A percentile compares a stretch with the other conserved stretches of the same genome.
These are phyloP conservation scores for Myiozetetes cayanensis DNA, from an alignment of 2,113 vertebrate species.

Conservation along the genomic window DNA sequence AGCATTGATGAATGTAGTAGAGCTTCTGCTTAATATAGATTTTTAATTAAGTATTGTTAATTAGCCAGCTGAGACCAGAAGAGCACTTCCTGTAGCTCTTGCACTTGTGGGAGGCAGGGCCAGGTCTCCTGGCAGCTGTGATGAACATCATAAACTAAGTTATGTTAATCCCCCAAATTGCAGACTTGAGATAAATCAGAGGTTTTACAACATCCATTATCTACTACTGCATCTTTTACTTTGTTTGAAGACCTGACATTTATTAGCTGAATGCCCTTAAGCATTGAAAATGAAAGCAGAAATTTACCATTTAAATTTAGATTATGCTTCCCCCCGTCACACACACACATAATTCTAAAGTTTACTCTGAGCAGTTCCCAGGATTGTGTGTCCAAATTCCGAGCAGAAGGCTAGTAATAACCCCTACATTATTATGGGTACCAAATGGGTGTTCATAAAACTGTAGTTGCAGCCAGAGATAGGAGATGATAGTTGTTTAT, in stretches of 20 bases:
- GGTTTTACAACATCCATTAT: slow-evolving; percentile 27
- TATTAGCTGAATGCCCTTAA: slow-evolving; percentile 9
- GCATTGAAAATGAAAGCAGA: slow-evolving; percentile 30
- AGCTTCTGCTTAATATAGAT: not conserved
- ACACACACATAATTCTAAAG: not conserved
- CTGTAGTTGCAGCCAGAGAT: not conserved
- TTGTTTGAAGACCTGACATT: slow-evolving; percentile 9
- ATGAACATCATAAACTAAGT: slow-evolving; percentile 7
- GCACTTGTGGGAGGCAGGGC: not conserved
- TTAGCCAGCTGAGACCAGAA: not conserved
- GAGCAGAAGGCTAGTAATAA: slow-evolving; percentile 47
- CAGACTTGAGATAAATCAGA: slow-evolving; percentile 26
- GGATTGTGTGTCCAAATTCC: slow-evolving; percentile 17
- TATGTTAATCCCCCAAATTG: not conserved
- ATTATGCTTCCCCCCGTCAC: not conserved
- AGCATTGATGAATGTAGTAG: not conserved
- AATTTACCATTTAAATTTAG: slow-evolving; percentile 50
- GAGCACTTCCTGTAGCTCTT: not conserved
- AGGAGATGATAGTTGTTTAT: not conserved
- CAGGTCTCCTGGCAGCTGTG: not conserved
- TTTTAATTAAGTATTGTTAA: not conserved
- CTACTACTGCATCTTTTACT: not conserved
- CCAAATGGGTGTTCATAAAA: slow-evolving; percentile 8
- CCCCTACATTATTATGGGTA: not conserved
- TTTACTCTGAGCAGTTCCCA: slow-evolving; percentile 26